Evolutionary conservation across 2,888 invertebrate genomes (phyloP).

Genomic region (Orchestes rusci): DNA sequence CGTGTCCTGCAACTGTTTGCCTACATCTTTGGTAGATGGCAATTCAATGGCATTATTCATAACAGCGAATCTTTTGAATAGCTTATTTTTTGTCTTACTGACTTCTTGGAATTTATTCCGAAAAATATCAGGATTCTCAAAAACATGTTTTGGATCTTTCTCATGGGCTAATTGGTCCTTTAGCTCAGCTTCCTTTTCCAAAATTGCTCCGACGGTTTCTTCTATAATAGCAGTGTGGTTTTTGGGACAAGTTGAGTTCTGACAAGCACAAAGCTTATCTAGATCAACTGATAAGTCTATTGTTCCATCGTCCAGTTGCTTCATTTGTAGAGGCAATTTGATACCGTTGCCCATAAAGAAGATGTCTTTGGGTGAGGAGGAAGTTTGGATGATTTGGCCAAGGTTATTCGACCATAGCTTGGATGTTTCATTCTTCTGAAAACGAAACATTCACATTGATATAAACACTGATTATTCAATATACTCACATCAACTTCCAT

Average conservation of each 20-base stretch:
- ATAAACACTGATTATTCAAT: not conserved
- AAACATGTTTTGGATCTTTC: not conserved
- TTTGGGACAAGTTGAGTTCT: conserved; percentile 31
- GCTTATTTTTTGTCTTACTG: no score
- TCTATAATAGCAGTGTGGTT: conserved; percentile 29
- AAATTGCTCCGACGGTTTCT: conserved; percentile 28
- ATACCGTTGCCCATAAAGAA: conserved; percentile 40
- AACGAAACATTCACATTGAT: not conserved
- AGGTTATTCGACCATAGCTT: conserved; percentile 10
- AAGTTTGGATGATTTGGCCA: conserved; percentile 19
- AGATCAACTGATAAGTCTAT: conserved; percentile 40
- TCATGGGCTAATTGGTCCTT: conserved; percentile 19
- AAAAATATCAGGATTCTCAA: not conserved
- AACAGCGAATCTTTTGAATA: not conserved
- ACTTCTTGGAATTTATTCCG: no score
- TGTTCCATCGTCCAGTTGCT: conserved; percentile 35
- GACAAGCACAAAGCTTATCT: conserved; percentile 38
- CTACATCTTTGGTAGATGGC: conserved; percentile 7
- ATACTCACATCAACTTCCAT: not conserved
- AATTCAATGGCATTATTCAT: no score
- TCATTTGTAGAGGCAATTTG: conserved; percentile 39
- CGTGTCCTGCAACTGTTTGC: not conserved
- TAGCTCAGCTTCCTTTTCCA: conserved; percentile 30
- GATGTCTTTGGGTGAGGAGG: conserved; percentile 28
- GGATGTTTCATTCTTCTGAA: not conserved